Percentiles rank a stretch among this genome's conserved stretches.
Conservation (phyloP, 2,113 vertebrate genomes). For the Solea senegalensis region DNA sequence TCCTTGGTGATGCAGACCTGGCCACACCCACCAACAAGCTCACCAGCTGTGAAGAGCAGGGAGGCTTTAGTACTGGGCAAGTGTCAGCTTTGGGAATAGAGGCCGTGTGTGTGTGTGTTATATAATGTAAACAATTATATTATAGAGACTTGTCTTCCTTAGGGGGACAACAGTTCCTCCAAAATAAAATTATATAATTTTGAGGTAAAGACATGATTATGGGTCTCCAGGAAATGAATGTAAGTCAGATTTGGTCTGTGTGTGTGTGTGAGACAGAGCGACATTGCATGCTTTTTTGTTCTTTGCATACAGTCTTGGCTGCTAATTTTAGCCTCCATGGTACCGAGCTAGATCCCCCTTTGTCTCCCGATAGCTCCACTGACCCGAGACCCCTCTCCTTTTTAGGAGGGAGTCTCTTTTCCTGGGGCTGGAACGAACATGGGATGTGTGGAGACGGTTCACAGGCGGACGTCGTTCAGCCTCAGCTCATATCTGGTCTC, state of each 20-base stretch:
- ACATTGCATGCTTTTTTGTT: neutral
- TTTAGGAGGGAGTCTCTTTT: slow-evolving; percentile 83
- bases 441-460: slow-evolving; percentile 93
- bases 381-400: slow-evolving; percentile 59
- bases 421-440: slow-evolving; percentile 98
- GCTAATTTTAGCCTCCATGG: slow-evolving; percentile 42
- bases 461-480: slow-evolving; percentile 78
- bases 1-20: slow-evolving; percentile 76
- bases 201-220: neutral
- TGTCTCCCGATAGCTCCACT: slow-evolving; percentile 41
- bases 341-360: slow-evolving; percentile 1
- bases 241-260: neutral
- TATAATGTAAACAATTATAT: neutral
- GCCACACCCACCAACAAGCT: slow-evolving; percentile 79
- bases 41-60: slow-evolving; percentile 72
- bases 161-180: neutral
- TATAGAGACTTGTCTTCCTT: neutral
- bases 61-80: slow-evolving; percentile 47
- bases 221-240: neutral
- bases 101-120: neutral
- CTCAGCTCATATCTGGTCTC: slow-evolving; percentile 77
- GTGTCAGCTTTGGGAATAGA: slow-evolving; percentile 39
- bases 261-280: neutral
- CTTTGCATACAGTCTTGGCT: slow-evolving; percentile 2
- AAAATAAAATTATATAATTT: neutral